These are phyloP conservation scores for Acronicta psi DNA, from an alignment of 2,888 invertebrate species.

Conservation along the genomic window DNA sequence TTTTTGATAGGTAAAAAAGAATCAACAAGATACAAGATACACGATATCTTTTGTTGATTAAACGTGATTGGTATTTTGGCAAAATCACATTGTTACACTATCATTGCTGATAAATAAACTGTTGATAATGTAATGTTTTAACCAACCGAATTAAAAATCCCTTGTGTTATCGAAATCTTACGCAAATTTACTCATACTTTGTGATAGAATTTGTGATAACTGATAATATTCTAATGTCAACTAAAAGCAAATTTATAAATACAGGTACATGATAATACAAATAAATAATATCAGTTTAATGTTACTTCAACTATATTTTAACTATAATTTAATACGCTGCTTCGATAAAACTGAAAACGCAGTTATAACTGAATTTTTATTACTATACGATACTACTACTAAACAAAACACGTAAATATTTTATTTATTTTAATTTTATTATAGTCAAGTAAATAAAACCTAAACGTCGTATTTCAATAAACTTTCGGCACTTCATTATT, in stretches of 20 bases:
- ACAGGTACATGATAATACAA: constrained; percentile 16
- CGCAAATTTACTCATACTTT: constrained; percentile 17
- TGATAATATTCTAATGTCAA: constrained; percentile 20
- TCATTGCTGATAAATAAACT: constrained; percentile 19
- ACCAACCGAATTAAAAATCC: constrained; percentile 9
- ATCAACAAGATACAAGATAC: no score
- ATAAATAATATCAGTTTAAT: constrained; percentile 20
- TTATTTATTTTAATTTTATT: constrained; percentile 3
- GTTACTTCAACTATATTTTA: neutral
- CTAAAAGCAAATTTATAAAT: constrained; percentile 16
- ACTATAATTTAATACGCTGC: neutral
- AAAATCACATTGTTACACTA: constrained; percentile 13
- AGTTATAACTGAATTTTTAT: neutral
- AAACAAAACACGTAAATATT: constrained; percentile 3
- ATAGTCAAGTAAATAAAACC: constrained; percentile 31
- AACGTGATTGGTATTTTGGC: constrained; percentile 9
- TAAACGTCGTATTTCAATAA: constrained; percentile 22
- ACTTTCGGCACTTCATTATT: constrained; percentile 31
- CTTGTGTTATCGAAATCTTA: constrained; percentile 4
- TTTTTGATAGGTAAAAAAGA: no score
- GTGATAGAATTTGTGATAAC: constrained; percentile 40
- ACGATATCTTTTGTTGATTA: neutral
- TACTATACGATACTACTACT: neutral
- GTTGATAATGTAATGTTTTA: constrained; percentile 11
- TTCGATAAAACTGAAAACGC: constrained; percentile 1